Conservation (phyloP, 2,888 invertebrate genomes). For the Aproaerema taeniolella region DNA sequence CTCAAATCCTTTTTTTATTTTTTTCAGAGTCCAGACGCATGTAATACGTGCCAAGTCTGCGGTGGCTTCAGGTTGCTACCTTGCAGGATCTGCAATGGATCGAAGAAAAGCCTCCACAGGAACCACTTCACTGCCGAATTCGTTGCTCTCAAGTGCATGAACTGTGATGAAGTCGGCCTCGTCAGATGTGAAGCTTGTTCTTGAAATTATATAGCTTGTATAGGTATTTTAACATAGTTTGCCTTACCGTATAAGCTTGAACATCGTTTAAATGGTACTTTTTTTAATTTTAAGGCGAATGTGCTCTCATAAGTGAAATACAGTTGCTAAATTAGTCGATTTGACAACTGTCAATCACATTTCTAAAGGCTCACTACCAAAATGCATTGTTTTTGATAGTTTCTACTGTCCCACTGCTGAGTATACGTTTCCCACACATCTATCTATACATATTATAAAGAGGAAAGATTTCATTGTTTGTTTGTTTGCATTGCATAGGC, state of each 20-base stretch:
- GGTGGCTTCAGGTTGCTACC: constrained; percentile 95
- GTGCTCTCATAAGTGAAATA: constrained; percentile 11
- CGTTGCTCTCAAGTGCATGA: constrained; percentile 95
- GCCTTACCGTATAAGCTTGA: background rate
- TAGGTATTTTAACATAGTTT: background rate
- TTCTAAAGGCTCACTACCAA: too few species aligned
- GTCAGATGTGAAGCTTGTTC: constrained; percentile 92
- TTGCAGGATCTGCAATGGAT: constrained; percentile 95
- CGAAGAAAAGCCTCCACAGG: constrained; percentile 95
- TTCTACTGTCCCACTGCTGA: too few species aligned
- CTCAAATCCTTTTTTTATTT: too few species aligned
- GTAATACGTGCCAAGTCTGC: constrained; percentile 90
- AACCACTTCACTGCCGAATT: constrained; percentile 97
- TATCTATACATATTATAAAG: too few species aligned
- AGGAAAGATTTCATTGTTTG: too few species aligned
- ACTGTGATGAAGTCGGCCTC: constrained; percentile 96
- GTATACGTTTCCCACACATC: too few species aligned
- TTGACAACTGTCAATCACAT: too few species aligned
- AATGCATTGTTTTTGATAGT: too few species aligned
- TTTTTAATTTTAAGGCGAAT: constrained; percentile 7
- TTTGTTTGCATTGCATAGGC: too few species aligned
- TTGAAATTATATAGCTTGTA: too few species aligned
- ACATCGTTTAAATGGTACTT: background rate
- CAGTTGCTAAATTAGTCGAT: too few species aligned
- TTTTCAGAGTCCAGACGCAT: constrained; percentile 87